These are phyloP conservation scores for Notolepis coatsorum DNA, from an alignment of 2,797 vertebrate species.

Conservation along the genomic window DNA sequence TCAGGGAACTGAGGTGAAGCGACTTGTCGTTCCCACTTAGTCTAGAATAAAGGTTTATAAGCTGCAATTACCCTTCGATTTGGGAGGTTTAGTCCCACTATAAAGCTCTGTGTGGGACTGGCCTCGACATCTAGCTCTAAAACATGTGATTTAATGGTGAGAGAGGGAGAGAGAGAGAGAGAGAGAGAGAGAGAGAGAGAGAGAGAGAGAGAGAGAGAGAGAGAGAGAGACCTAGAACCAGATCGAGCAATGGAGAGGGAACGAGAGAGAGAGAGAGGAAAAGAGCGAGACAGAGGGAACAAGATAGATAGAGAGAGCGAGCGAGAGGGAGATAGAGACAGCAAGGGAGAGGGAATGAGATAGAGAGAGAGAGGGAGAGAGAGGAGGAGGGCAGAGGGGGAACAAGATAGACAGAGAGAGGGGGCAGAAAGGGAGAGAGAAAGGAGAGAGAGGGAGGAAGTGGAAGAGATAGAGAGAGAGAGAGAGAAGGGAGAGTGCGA, in stretches of 20 bases:
- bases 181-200: not conserved
- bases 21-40: conserved; percentile 46
- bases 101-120: conserved; percentile 61
- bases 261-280: conserved; percentile 18
- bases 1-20: conserved; percentile 36
- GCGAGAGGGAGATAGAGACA: not conserved
- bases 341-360: conserved; percentile 8
- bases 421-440: not conserved
- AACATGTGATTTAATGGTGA: conserved; percentile 65
- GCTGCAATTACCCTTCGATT: conserved; percentile 67
- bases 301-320: conserved; percentile 14
- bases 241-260: not conserved
- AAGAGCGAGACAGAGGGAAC: conserved; percentile 25
- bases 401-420: conserved; percentile 1
- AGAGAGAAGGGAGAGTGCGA: not conserved
- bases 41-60: conserved; percentile 63
- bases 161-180: conserved; percentile 41
- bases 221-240: too few species aligned
- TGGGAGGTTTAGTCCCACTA: conserved; percentile 51
- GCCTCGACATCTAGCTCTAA: conserved; percentile 64
- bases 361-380: conserved; percentile 25
- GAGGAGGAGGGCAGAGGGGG: conserved; percentile 26
- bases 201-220: not conserved
- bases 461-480: conserved; percentile 17
- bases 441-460: not conserved